Base-by-base conservation (phyloP, 2,888 invertebrate species). In the Stenodera caucasica region DNA sequence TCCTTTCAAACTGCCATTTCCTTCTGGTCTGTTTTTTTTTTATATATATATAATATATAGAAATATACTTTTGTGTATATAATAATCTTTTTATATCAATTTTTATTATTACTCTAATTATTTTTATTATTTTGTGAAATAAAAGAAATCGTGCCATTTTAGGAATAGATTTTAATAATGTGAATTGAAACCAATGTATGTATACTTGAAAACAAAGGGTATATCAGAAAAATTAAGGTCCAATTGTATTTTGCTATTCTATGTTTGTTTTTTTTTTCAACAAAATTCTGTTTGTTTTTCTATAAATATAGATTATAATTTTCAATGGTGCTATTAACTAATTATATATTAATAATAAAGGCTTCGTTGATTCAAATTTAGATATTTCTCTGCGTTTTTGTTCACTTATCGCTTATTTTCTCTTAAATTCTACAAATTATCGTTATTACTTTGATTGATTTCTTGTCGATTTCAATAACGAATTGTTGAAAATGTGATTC, bases 71-170 rank as follows among this genome's bases (percentile, higher is more conserved):
- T 23, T 45, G 45, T 45, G 23, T 45, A 45, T 45, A 45, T 45
- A 30, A 8, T 30, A 45, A 45, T 45, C 45, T 45, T 45, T 45
- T 45, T 45, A 45, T 45, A 53, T 57, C 30, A 51, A 15, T 62
- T 60, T 67, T 68, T 67, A 68, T 65, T 70, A 61, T 57, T 45
- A 45, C n/a, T 45, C 59, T 66, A 49, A 62, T 65, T 60, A 66
- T 64, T 57, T 60, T 57, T 67, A 63, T 67, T 64, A 9, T 45
- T 45, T 45, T 75, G 73, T 76, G 75, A 71, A 74, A 70, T 72
- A 23, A 75, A 72, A 65, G 70, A 72, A 71, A 71, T 76, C 75
- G 78, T 79, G 79, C 79, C 79, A 79, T 79, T 78, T 75, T 77
- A 76, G 75, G 69, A 68, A 70, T 77, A 76, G 74, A 67, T 67